phyloP scores from a whole-genome alignment of 2,797 vertebrate genomes.

The Poecilia velifera region DNA sequence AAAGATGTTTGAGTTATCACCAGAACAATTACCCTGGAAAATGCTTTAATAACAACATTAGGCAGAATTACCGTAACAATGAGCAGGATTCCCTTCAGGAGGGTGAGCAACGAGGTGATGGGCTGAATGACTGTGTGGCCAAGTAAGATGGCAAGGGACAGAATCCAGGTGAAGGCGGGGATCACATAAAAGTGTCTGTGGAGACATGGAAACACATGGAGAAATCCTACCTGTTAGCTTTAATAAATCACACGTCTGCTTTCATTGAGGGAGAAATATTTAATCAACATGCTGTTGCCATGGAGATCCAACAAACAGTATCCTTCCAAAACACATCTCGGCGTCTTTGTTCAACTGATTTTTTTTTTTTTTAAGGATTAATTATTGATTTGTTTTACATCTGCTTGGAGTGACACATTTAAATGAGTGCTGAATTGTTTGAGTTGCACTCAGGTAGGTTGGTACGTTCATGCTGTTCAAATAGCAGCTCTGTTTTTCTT shows the following conservation, averaged over 20 bases:
- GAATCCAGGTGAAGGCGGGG: constrained; percentile 78
- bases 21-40: not conserved
- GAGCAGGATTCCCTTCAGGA: constrained; percentile 78
- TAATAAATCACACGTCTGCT: not conserved
- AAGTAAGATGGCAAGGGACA: constrained; percentile 76
- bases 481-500: not conserved
- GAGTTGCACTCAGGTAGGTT: not conserved
- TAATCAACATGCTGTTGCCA: not conserved
- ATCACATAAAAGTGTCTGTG: constrained; percentile 77
- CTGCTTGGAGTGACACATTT: not conserved
- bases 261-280: not conserved
- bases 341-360: not conserved
- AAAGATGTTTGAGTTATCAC: not conserved
- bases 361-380: not conserved
- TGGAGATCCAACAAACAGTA: not conserved
- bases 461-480: not conserved
- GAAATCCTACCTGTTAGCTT: not conserved
- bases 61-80: constrained; percentile 72
- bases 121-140: constrained; percentile 77
- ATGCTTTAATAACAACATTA: not conserved
- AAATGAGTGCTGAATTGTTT: not conserved
- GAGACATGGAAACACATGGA: constrained; percentile 8
- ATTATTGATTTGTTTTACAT: not conserved
- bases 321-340: not conserved
- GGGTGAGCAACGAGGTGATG: constrained; percentile 76